phyloP scores from a whole-genome alignment of 1,140 invertebrate species.

The Anthonomus grandis region DNA sequence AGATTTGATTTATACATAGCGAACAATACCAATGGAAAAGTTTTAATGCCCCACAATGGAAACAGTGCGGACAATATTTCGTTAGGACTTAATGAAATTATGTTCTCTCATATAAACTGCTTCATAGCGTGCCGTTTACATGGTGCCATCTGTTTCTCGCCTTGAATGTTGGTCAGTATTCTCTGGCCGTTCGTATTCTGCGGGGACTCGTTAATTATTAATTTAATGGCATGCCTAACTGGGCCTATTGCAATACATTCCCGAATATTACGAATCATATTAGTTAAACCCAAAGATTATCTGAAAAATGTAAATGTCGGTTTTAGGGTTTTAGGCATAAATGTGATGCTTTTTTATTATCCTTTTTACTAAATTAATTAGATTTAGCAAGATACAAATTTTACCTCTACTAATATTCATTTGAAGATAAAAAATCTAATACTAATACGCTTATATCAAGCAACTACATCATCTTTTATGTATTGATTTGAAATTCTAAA shows the following conservation, averaged over 20 bases:
- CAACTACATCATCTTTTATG: too few relatives aligned
- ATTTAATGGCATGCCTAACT: conserved; percentile 24
- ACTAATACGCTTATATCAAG: too few relatives aligned
- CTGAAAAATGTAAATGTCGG: too few relatives aligned
- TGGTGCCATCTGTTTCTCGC: conserved; percentile 24
- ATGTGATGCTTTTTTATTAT: too few relatives aligned
- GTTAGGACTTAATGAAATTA: conserved; percentile 24
- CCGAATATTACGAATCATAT: too few relatives aligned
- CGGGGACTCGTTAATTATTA: conserved; percentile 26
- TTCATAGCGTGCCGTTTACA: conserved; percentile 11
- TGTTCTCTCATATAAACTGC: conserved; percentile 23
- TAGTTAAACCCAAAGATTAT: too few relatives aligned
- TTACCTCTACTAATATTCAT: too few relatives aligned
- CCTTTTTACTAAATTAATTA: too few relatives aligned
- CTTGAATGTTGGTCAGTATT: conserved; percentile 26
- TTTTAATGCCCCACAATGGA: conserved; percentile 16
- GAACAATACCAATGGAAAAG: conserved; percentile 11
- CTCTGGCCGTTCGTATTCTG: conserved; percentile 23
- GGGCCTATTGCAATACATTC: conserved; percentile 14
- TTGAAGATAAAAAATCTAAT: too few relatives aligned
- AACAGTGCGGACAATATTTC: conserved; percentile 19
- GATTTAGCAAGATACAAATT: too few relatives aligned
- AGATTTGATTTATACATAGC: conserved; percentile 8
- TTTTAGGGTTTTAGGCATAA: too few relatives aligned
- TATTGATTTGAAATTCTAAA: too few relatives aligned